phyloP scores from a whole-genome alignment of 2,113 vertebrate genomes.

The Cettia cetti region DNA sequence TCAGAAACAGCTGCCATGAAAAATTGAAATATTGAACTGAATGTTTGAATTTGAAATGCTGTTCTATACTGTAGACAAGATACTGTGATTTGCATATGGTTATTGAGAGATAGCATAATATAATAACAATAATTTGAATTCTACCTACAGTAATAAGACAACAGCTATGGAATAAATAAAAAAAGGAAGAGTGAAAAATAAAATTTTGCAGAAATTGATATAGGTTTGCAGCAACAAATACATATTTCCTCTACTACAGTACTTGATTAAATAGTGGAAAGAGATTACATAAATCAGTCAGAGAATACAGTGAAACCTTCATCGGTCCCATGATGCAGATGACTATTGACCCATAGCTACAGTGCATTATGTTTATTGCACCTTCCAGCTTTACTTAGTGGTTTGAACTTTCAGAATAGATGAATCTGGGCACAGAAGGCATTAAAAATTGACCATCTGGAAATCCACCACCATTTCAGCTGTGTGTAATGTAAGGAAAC shows the following conservation, averaged over 20 bases:
- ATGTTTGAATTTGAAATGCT: not conserved
- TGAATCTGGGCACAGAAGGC: not conserved
- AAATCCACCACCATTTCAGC: not conserved
- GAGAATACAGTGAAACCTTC: not conserved
- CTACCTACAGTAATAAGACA: not conserved
- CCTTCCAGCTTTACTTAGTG: not conserved
- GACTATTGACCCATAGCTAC: not conserved
- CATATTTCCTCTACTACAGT: not conserved
- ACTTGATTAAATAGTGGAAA: not conserved
- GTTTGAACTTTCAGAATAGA: not conserved
- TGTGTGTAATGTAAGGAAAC: not conserved
- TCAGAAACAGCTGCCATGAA: not conserved
- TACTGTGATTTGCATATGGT: not conserved
- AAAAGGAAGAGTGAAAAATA: not conserved
- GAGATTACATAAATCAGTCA: not conserved
- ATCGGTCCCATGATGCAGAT: rapidly evolving
- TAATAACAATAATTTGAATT: not conserved
- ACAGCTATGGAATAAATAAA: not conserved
- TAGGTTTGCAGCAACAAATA: not conserved
- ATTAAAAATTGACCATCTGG: not conserved
- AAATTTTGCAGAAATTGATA: not conserved
- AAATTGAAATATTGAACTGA: not conserved
- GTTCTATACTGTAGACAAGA: rapidly evolving
- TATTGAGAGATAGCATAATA: not conserved
- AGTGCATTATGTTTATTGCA: not conserved